Base-by-base conservation (phyloP, 1,140 invertebrate species). In the Caenorhabditis latens region DNA sequence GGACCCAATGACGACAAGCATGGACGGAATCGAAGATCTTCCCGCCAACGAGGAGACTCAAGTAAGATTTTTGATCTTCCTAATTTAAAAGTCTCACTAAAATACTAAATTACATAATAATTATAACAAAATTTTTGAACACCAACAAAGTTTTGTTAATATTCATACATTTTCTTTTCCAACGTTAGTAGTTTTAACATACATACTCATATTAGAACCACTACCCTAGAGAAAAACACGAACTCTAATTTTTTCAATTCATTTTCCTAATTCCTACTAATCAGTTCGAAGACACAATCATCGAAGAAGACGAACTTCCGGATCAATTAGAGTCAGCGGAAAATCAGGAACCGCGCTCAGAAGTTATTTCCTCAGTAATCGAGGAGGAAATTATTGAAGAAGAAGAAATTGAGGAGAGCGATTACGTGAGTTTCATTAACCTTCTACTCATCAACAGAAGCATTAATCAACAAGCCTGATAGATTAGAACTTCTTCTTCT, bases 11-110 rank as follows among this genome's bases (percentile, higher is more conserved):
- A 91, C 91, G 7, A 91, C 90, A 42, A 90, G 89, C 57, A 90
- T 92, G 89, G 91, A 91, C 63, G 91, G 90, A 40, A 92, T 92
- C 61, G 91, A 92, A 83, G 91, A 92, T 55, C 85, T 91, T 43
- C 90, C 90, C 42, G 87, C 71, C 16, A 85, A 88, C 43, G 86
- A 90, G 24, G 90, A 90, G 71, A 83, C 86, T 61, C 87, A 90
- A 87, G 87, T 87, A 19, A 42, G 61, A 24, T n/a, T 79, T 46
- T 79, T 32, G 32, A 32, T 32, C 2, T 32, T 32, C 32, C 32
- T 32, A 32, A 0, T 32, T 32, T 32, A 32, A 1, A 32, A 32
- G 1, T 32, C 32, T 32, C 32, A 32, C 32, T 32, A 32, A 2
- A 32, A 32, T 32, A 32, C 32, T 32, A 32, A 32, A 32, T 32